A percentile compares a stretch with the other conserved stretches of the same genome.
These are phyloP conservation scores for Ephydatia muelleri DNA, from an alignment of 37 sponge, comb jelly and placozoan species.

Conservation along the genomic window DNA sequence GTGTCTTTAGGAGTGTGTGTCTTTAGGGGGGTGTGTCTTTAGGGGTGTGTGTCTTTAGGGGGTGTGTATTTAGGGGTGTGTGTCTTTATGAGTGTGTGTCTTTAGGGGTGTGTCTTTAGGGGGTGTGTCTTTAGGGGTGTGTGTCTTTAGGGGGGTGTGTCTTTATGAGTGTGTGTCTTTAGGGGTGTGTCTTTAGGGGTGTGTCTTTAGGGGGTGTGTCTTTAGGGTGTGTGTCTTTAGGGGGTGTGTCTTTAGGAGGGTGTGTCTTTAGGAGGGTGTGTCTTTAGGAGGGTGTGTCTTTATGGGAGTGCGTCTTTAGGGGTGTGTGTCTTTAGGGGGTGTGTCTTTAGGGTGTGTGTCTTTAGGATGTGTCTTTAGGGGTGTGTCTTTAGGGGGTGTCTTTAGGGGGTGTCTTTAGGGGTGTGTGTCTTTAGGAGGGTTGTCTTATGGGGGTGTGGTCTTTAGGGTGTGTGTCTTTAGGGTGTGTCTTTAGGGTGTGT, in stretches of 20 bases:
- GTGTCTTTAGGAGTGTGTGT: conserved; percentile 7
- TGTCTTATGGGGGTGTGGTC: too few species aligned
- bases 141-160: conserved; percentile 4
- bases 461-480: conserved; percentile 47
- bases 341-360: too few species aligned
- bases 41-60: conserved; percentile 37
- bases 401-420: conserved; percentile 39
- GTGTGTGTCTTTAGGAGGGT: conserved; percentile 34
- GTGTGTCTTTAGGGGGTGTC: conserved; percentile 56
- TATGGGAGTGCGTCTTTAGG: conserved; percentile 42
- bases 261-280: conserved; percentile 7
- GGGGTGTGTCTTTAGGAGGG: conserved; percentile 65
- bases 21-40: conserved; percentile 55
- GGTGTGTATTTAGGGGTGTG: conserved; percentile 28
- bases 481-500: conserved; percentile 58
- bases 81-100: conserved; percentile 66
- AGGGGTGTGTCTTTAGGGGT: too few species aligned
- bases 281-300: conserved; percentile 62
- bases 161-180: conserved; percentile 55
- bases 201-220: neutral
- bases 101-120: too few species aligned
- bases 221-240: conserved; percentile 47
- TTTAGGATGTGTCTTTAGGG: conserved; percentile 30
- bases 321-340: conserved; percentile 29
- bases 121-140: conserved; percentile 77